Evolutionary conservation across 2,888 invertebrate species (phyloP).

Genomic region (Seira ritae): DNA sequence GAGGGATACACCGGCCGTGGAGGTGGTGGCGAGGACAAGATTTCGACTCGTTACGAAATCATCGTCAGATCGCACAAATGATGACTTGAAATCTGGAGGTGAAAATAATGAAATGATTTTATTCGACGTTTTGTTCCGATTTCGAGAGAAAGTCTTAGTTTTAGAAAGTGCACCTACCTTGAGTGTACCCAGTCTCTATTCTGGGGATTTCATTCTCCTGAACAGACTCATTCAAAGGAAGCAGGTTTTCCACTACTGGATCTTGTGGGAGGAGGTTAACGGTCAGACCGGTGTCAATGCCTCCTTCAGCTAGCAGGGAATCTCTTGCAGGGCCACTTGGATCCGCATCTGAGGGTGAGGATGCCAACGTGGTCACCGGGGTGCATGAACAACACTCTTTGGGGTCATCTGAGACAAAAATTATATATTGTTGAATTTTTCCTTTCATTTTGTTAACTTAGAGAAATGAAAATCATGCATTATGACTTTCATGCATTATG

Average conservation of each 20-base stretch:
- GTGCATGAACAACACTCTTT: slow-evolving; percentile 61
- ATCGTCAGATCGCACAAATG: slow-evolving; percentile 59
- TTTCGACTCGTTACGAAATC: slow-evolving; percentile 62
- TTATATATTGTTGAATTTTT: too few species aligned
- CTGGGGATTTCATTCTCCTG: slow-evolving; percentile 57
- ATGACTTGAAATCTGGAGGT: slow-evolving; percentile 63
- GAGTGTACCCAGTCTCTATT: slow-evolving; percentile 48
- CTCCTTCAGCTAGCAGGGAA: slow-evolving; percentile 27
- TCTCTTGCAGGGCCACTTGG: slow-evolving; percentile 38
- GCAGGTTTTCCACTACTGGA: slow-evolving; percentile 49
- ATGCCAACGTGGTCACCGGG: slow-evolving; percentile 44
- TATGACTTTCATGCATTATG: neutral
- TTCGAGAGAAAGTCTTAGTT: neutral
- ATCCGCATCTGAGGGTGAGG: too few species aligned
- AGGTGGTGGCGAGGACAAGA: slow-evolving; percentile 68
- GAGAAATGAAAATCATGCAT: too few species aligned
- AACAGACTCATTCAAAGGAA: slow-evolving; percentile 59
- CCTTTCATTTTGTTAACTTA: neutral
- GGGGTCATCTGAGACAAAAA: slow-evolving; percentile 39
- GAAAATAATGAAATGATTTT: slow-evolving; percentile 25
- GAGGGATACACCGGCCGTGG: slow-evolving; percentile 68
- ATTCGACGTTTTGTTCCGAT: neutral
- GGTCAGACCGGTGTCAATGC: slow-evolving; percentile 36
- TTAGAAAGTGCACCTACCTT: slow-evolving; percentile 21
- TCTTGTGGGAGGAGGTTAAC: slow-evolving; percentile 37